Percentiles rank a stretch among this genome's conserved stretches.
phyloP scores from a whole-genome alignment of 2,797 vertebrate species.

The Anomalospiza imberbis region DNA sequence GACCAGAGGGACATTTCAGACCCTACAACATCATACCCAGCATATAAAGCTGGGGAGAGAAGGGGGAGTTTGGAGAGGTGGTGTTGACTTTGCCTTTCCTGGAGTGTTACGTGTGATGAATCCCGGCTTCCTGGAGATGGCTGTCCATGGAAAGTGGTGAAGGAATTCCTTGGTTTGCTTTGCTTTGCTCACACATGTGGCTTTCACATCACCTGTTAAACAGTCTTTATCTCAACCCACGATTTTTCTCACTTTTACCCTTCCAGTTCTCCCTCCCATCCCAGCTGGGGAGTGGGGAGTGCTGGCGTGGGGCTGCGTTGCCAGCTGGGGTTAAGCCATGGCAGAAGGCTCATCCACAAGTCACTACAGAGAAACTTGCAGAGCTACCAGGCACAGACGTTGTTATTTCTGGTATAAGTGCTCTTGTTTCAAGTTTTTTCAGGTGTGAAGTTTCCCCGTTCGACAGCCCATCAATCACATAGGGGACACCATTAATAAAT shows the following conservation, averaged over 20 bases:
- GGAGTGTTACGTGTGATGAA: neutral
- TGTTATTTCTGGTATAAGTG: slow-evolving; percentile 44
- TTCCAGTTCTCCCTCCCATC: neutral
- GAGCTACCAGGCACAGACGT: neutral
- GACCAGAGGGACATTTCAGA: neutral
- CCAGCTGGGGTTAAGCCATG: neutral
- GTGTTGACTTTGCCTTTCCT: neutral
- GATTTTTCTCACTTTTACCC: neutral
- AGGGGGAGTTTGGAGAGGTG: neutral
- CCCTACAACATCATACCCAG: neutral
- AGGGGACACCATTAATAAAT: slow-evolving; percentile 62
- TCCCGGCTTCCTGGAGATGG: neutral
- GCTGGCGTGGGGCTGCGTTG: neutral
- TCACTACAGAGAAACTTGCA: neutral
- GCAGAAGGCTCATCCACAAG: neutral
- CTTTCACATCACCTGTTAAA: neutral
- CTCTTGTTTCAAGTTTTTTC: slow-evolving; percentile 61
- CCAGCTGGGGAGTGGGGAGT: accelerated
- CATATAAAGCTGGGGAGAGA: neutral
- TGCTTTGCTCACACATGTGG: neutral
- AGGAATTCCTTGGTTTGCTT: neutral
- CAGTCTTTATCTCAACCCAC: neutral
- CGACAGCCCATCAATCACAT: slow-evolving; percentile 54
- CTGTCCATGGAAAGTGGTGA: neutral
- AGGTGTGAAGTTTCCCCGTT: slow-evolving; percentile 60